Evolutionary conservation across 2,888 invertebrate genomes (phyloP).

Genomic region (Zygogramma bicolorata): DNA sequence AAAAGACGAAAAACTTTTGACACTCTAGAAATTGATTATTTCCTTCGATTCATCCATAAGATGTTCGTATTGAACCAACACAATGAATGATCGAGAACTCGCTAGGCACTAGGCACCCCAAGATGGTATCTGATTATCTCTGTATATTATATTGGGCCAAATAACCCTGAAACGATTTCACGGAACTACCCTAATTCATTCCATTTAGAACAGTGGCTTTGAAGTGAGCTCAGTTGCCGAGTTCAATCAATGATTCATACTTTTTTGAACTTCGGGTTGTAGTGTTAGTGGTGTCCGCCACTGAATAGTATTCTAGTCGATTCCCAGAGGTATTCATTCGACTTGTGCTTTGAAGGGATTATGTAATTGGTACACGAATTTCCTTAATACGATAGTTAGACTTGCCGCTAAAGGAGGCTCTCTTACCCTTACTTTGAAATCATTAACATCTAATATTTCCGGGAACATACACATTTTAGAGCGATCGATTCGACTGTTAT

Average conservation of each 20-base stretch:
- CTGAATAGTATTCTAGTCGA: conserved; percentile 36
- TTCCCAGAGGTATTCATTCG: conserved; percentile 66
- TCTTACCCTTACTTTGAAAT: conserved; percentile 66
- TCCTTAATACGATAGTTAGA: conserved; percentile 67
- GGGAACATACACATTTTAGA: conserved; percentile 53
- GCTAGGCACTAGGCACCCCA: background rate
- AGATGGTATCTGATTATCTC: background rate
- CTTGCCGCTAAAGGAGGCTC: conserved; percentile 64
- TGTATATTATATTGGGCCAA: background rate
- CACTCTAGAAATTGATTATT: too few relatives aligned
- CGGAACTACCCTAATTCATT: background rate
- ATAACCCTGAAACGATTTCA: background rate
- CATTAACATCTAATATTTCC: conserved; percentile 65
- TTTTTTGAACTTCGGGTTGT: background rate
- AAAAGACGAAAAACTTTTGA: too few relatives aligned
- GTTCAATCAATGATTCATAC: conserved; percentile 12
- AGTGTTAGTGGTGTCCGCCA: background rate
- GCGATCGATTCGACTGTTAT: conserved; percentile 55
- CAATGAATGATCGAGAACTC: background rate
- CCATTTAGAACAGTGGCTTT: background rate
- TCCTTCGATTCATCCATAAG: background rate
- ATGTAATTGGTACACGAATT: conserved; percentile 67
- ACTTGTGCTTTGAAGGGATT: conserved; percentile 68
- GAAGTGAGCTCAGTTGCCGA: background rate
- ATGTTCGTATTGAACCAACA: background rate